Conservation (phyloP, 2,797 vertebrate species). For the Poecile montanus region DNA sequence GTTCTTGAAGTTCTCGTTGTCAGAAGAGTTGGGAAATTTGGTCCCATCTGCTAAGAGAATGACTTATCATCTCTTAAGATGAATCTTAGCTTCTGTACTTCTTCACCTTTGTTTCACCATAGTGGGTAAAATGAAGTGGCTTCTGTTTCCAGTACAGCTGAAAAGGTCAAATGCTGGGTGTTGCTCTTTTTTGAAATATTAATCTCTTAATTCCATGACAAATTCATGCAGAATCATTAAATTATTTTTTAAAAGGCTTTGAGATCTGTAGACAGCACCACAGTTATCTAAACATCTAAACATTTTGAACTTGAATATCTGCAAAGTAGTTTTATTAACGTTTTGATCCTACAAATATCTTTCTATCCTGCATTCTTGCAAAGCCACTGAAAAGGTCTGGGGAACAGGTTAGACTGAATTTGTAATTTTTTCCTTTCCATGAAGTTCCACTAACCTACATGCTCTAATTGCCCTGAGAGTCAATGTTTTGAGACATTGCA, state of each 20-base stretch:
- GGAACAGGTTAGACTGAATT: not conserved
- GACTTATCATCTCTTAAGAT: not conserved
- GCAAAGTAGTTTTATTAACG: not conserved
- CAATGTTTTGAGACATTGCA: not conserved
- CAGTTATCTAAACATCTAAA: not conserved
- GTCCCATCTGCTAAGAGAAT: not conserved
- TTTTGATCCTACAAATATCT: not conserved
- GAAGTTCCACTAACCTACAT: not conserved
- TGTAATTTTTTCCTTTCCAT: not conserved
- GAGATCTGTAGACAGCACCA: not conserved
- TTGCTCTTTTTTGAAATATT: not conserved
- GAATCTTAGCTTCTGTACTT: not conserved
- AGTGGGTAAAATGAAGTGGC: not conserved
- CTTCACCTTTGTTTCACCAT: not conserved
- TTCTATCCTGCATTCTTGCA: not conserved
- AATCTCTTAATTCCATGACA: not conserved
- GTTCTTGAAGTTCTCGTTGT: not conserved
- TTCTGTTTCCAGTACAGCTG: not conserved
- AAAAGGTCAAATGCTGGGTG: not conserved
- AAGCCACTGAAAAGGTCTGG: not conserved
- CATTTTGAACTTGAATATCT: not conserved
- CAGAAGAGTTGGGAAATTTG: not conserved
- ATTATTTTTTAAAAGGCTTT: not conserved
- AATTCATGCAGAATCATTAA: not conserved
- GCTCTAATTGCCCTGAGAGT: not conserved